phyloP scores from a whole-genome alignment of 1,140 invertebrate species.

The Diachasmimorpha longicaudata region DNA sequence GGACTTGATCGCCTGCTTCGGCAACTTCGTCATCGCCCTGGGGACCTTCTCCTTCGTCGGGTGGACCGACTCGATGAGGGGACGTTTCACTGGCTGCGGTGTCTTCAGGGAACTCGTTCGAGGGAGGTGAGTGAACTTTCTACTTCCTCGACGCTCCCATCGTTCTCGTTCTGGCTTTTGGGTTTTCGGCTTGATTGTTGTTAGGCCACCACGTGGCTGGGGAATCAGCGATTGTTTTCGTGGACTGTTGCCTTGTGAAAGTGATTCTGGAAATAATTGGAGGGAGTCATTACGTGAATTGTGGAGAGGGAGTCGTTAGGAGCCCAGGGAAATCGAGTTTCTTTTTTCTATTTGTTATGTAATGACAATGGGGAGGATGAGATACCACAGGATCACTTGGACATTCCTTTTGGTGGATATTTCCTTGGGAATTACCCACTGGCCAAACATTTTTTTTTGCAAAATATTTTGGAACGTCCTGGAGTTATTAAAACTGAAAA shows the following conservation, averaged over 20 bases:
- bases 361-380: neutral
- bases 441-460: no score
- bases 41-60: neutral
- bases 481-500: no score
- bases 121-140: constrained; percentile 9
- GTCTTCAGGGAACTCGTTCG: constrained; percentile 19
- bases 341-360: constrained; percentile 7
- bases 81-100: neutral
- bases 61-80: neutral
- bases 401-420: no score
- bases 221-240: constrained; percentile 53
- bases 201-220: constrained; percentile 40
- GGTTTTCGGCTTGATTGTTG: constrained; percentile 48
- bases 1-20: constrained; percentile 25
- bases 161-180: constrained; percentile 34
- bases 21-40: constrained; percentile 30
- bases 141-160: constrained; percentile 23
- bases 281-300: neutral
- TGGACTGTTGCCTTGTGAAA: constrained; percentile 56
- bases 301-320: neutral
- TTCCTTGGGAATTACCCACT: no score
- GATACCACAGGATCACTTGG: no score
- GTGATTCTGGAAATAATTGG: constrained; percentile 41
- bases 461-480: no score
- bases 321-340: neutral